phyloP scores from a whole-genome alignment of 2,113 vertebrate species.

The Trogon surrucura region DNA sequence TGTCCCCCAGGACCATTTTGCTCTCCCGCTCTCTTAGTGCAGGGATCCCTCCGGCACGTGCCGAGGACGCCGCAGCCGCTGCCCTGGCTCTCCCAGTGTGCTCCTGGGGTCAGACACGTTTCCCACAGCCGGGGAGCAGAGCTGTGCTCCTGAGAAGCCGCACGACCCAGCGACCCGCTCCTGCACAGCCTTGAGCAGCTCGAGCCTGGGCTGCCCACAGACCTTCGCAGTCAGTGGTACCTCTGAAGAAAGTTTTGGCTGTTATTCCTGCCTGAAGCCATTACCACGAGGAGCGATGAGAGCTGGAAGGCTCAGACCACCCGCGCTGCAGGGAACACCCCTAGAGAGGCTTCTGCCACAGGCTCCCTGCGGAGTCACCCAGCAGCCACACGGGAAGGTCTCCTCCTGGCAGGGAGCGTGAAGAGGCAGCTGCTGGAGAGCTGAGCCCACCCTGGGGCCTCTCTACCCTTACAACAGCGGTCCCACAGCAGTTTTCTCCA shows the following conservation, averaged over 20 bases:
- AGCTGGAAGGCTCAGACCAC: neutral
- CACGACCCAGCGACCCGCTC: neutral
- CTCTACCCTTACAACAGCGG: neutral
- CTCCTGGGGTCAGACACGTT: no score
- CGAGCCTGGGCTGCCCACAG: neutral
- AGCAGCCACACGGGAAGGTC: rapidly evolving
- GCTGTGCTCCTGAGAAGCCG: neutral
- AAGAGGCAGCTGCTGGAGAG: neutral
- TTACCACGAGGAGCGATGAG: no score
- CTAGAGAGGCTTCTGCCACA: no score
- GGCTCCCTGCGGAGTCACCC: neutral
- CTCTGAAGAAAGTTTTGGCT: neutral
- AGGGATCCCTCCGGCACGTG: neutral
- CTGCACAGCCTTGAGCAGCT: neutral
- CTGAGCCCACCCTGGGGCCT: no score
- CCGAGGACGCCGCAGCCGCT: neutral
- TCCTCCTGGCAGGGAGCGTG: neutral
- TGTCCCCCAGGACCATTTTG: neutral
- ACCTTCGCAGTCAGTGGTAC: neutral
- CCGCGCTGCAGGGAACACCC: neutral
- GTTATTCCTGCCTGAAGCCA: neutral
- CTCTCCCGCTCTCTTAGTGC: rapidly evolving
- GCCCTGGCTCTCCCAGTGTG: neutral
- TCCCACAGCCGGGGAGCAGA: no score
- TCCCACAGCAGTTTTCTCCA: neutral